A percentile compares a stretch with the other conserved stretches of the same genome.
phyloP scores from a whole-genome alignment of 2,888 invertebrate species.

The Autographa pulchrina region DNA sequence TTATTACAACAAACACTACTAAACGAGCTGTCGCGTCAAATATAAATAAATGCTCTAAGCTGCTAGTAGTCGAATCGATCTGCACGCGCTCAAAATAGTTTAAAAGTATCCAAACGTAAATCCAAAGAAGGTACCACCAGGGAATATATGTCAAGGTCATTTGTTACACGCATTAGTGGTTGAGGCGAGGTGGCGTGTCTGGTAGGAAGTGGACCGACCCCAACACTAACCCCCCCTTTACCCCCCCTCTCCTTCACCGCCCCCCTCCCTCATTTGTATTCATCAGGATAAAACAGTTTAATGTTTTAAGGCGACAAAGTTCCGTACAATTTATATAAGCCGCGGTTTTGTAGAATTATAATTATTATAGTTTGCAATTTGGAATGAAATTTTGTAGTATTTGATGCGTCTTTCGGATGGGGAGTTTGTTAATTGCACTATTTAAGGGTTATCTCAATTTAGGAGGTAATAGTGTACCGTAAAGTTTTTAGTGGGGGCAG shows the following conservation, averaged over 20 bases:
- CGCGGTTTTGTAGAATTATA: conserved; percentile 37
- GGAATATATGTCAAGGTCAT: conserved; percentile 67
- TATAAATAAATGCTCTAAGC: neutral
- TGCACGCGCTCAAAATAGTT: conserved; percentile 3
- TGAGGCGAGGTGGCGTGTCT: conserved; percentile 38
- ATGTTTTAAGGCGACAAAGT: conserved; percentile 50
- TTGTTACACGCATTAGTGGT: conserved; percentile 56
- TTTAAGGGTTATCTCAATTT: conserved; percentile 22
- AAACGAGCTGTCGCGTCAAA: neutral
- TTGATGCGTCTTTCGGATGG: conserved; percentile 24
- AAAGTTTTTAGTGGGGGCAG: conserved; percentile 1
- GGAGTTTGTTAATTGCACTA: conserved; percentile 19
- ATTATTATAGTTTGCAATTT: conserved; percentile 48
- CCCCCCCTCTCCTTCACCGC: neutral
- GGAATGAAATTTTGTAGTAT: conserved; percentile 31
- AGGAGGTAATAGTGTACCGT: conserved; percentile 10
- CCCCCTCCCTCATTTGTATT: conserved; percentile 65
- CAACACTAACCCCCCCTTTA: conserved; percentile 2
- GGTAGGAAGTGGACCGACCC: conserved; percentile 43
- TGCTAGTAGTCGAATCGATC: neutral
- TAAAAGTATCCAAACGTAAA: conserved; percentile 34
- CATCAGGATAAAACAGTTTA: conserved; percentile 59
- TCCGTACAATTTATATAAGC: conserved; percentile 45
- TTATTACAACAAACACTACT: too few relatives aligned
- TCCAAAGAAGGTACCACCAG: conserved; percentile 41